Percentiles rank a stretch among this genome's conserved stretches.
Evolutionary conservation across 2,888 invertebrate genomes (phyloP).

Genomic region (Neria commutata): DNA sequence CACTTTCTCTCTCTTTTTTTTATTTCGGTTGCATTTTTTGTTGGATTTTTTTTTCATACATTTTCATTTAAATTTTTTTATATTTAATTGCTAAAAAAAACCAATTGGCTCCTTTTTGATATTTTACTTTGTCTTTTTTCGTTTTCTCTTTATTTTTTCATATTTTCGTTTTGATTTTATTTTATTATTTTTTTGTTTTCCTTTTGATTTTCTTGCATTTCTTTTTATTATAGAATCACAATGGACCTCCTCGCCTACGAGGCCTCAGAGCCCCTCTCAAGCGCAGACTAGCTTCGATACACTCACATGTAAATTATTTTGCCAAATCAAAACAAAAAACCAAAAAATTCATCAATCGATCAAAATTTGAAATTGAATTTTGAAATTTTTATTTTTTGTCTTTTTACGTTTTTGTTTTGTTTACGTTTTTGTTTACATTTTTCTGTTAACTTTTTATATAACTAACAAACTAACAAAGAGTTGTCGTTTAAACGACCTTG

Average conservation of each 20-base stretch:
- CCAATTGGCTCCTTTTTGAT: conserved; percentile 14
- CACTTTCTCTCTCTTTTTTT: too few species aligned
- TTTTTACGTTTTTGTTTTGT: conserved; percentile 22
- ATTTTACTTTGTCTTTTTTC: conserved; percentile 16
- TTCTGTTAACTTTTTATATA: conserved; percentile 27
- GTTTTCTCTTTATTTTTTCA: conserved; percentile 17
- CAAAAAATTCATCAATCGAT: too few species aligned
- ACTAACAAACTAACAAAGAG: too few species aligned
- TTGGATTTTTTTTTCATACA: conserved; percentile 30
- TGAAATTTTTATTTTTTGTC: conserved; percentile 20
- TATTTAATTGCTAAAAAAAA: background rate
- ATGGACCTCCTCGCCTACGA: conserved; percentile 64
- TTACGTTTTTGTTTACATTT: conserved; percentile 30
- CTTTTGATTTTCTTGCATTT: conserved; percentile 57
- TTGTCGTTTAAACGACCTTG: conserved; percentile 34
- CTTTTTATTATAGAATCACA: conserved; percentile 64
- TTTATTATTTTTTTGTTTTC: conserved; percentile 44
- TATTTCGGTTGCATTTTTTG: too few species aligned
- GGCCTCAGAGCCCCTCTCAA: conserved; percentile 64
- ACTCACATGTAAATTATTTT: conserved; percentile 63
- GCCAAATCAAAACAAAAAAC: too few species aligned
- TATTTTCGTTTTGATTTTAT: conserved; percentile 34
- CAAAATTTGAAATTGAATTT: background rate
- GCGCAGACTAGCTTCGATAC: conserved; percentile 65
- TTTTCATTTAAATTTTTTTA: conserved; percentile 9